Base-by-base conservation (phyloP, 2,113 vertebrate species). In the Notothenia coriiceps region DNA sequence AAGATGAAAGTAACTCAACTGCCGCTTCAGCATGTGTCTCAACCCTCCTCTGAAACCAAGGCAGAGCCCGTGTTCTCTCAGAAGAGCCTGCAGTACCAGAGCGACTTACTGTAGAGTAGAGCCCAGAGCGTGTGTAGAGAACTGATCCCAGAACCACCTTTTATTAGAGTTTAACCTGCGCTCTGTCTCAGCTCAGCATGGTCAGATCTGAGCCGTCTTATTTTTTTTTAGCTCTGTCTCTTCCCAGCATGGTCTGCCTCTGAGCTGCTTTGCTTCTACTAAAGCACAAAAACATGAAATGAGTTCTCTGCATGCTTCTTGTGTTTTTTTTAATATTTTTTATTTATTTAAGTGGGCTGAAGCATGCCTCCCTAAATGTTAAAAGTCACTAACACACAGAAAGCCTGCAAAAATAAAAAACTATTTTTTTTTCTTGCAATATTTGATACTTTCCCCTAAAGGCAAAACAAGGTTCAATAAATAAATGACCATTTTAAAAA, bases 21-120 rank as follows among this genome's bases (percentile, higher is more conserved):
- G 82, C 89, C 69, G 90, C 96, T 96, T 91, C 92, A 91, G 97
- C 98, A 99, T 99, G 98, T 93, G 67, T 90, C 93, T 95, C 93
- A 95, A 94, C 93, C 94, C 93, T 83, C 78, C 70, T 88, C 59
- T 91, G 62, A 80, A 89, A 90, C 29, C 74, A 83, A 91, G 75
- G 94, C 93, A 94, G 94, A 96, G 96, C 95, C 93, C 94, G 89
- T 94, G 92, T 94, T 91, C 72, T 89, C 95, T 97, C 95, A 93
- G 96, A 96, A 96, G 95, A 94, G 96, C 96, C 96, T 97, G 93
- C 89, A 94, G 94, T 91, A 92, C 91, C 82, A 78, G 87, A 92
- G 84, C 86, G 46, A 90, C 89, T 92, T 77, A 94, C 84, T 74
- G 70, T 65, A 85, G 77, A 76, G 56, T 86, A 75, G 72, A 73